Evolutionary conservation across 2,797 vertebrate genomes (phyloP).

Genomic region (Rhincodon typus): DNA sequence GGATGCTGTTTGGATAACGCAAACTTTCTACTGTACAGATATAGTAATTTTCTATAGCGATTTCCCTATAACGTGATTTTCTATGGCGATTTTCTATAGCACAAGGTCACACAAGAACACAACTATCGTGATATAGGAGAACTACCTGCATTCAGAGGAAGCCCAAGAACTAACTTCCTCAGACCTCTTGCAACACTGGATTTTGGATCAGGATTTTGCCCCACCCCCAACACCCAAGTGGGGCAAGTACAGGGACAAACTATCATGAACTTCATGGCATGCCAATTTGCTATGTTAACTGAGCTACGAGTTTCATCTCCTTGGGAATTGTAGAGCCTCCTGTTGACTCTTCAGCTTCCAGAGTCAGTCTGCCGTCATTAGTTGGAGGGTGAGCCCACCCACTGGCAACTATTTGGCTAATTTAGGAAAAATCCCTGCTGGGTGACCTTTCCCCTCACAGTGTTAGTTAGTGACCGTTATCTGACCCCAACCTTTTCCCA

Average conservation of each 20-base stretch:
- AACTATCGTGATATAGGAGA: no score
- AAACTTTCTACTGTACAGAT: no score
- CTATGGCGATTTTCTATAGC: no score
- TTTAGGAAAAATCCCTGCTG: neutral
- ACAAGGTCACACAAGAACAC: no score
- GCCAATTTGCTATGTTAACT: neutral
- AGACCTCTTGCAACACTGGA: no score
- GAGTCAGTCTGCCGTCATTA: neutral
- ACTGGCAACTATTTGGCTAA: neutral
- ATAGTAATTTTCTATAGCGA: no score
- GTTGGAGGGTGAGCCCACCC: no score
- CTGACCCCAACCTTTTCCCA: neutral
- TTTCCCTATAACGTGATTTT: no score
- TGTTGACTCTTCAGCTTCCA: neutral
- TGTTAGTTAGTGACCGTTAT: neutral
- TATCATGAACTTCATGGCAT: neutral
- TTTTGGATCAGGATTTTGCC: no score
- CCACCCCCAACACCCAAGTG: neutral
- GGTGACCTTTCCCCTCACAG: neutral
- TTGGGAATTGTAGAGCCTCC: neutral
- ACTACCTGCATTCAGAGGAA: no score
- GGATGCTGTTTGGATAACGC: no score
- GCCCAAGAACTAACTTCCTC: no score
- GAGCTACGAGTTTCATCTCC: neutral
- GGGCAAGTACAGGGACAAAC: neutral